phyloP scores from a whole-genome alignment of 2,888 invertebrate species.

The Noctua janthina region DNA sequence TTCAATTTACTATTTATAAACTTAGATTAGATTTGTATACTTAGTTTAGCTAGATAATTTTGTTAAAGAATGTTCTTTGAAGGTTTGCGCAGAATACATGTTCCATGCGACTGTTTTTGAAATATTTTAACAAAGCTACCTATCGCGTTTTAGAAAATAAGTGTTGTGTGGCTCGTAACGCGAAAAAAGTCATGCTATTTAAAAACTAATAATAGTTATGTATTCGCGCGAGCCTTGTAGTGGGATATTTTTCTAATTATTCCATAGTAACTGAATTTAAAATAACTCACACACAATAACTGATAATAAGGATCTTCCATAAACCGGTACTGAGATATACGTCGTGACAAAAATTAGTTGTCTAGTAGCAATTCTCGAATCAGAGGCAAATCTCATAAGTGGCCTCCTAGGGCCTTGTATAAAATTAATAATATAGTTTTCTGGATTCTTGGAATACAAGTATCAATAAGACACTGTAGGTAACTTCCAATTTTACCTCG shows the following conservation, averaged over 20 bases:
- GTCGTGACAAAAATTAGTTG: neutral
- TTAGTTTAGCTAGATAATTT: constrained; percentile 35
- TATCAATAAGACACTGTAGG: constrained; percentile 27
- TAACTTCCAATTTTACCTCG: constrained; percentile 32
- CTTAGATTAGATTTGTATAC: constrained; percentile 24
- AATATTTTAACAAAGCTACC: neutral
- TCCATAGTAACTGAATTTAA: constrained; percentile 14
- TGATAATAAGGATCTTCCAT: constrained; percentile 31
- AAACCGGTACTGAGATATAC: constrained; percentile 18
- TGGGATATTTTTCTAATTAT: constrained; percentile 13
- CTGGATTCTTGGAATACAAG: constrained; percentile 25
- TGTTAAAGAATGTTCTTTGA: constrained; percentile 30
- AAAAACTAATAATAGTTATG: neutral
- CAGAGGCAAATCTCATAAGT: constrained; percentile 38
- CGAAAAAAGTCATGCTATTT: neutral
- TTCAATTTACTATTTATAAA: constrained; percentile 15
- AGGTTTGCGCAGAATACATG: constrained; percentile 40
- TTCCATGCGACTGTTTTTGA: constrained; percentile 5
- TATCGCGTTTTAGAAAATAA: neutral
- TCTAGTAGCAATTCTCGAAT: constrained; percentile 23
- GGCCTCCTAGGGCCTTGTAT: constrained; percentile 31
- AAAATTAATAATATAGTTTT: constrained; percentile 39
- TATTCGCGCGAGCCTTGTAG: constrained; percentile 33
- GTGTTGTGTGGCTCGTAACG: neutral
- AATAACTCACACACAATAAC: constrained; percentile 38